Conservation (phyloP, 2,113 vertebrate genomes). For the Physeter macrocephalus region DNA sequence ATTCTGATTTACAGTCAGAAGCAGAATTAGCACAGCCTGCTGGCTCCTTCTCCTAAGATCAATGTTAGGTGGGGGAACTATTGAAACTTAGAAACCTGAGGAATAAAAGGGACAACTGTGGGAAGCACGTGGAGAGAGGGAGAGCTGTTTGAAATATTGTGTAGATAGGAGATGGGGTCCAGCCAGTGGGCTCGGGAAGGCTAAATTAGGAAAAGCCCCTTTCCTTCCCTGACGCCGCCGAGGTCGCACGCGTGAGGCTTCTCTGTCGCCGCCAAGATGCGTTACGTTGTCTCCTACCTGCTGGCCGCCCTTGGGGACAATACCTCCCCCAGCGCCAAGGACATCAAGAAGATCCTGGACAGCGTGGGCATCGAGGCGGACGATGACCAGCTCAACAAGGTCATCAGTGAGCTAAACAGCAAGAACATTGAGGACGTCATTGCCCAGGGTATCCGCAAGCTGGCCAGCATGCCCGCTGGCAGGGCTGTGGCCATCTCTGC, state of each 20-base stretch:
- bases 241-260: slow-evolving; percentile 62
- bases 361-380: slow-evolving; percentile 96
- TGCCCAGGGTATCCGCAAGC: slow-evolving; percentile 83
- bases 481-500: too few species aligned
- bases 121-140: background rate
- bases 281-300: slow-evolving; percentile 96
- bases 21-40: background rate
- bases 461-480: too few species aligned
- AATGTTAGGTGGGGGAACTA: background rate
- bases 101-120: background rate
- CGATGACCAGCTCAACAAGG: slow-evolving; percentile 89
- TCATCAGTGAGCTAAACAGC: slow-evolving; percentile 91
- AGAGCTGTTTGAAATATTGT: background rate
- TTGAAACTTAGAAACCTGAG: background rate
- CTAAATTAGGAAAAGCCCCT: background rate
- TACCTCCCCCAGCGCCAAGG: slow-evolving; percentile 84
- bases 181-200: background rate
- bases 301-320: slow-evolving; percentile 91
- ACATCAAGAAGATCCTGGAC: slow-evolving; percentile 95
- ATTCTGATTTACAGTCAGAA: background rate
- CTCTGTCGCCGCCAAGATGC: slow-evolving; percentile 84
- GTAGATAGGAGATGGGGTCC: too few species aligned
- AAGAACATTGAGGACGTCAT: slow-evolving; percentile 96
- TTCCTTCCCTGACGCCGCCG: slow-evolving; percentile 61
- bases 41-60: background rate